phyloP scores from a whole-genome alignment of 2,888 invertebrate genomes.

The Tipula lateralis region DNA sequence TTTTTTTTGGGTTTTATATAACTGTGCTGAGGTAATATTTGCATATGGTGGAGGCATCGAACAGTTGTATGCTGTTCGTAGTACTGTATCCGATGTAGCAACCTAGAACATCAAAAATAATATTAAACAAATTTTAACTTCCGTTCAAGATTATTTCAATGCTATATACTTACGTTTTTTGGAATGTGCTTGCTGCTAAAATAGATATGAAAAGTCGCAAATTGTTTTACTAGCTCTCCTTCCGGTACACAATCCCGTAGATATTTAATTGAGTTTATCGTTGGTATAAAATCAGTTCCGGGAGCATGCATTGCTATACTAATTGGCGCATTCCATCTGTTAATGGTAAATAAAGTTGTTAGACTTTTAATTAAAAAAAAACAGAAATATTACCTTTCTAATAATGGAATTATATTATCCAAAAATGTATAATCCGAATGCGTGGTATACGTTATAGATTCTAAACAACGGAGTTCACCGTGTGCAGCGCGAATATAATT shows the following conservation, averaged over 20 bases:
- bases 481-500: conserved; percentile 76
- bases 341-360: conserved; percentile 31
- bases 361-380: background rate
- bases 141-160: background rate
- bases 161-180: conserved; percentile 52
- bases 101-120: conserved; percentile 52
- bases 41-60: conserved; percentile 64
- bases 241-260: conserved; percentile 69
- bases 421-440: conserved; percentile 89
- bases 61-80: conserved; percentile 65
- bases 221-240: conserved; percentile 64
- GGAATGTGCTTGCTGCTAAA: conserved; percentile 84
- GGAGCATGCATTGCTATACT: conserved; percentile 85
- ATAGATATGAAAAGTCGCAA: conserved; percentile 84
- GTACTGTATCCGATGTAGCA: conserved; percentile 59
- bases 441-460: conserved; percentile 85
- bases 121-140: background rate
- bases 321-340: conserved; percentile 78
- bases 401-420: conserved; percentile 78
- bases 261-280: conserved; percentile 74
- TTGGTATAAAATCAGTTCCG: conserved; percentile 72
- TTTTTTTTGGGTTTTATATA: conserved; percentile 75
- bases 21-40: conserved; percentile 58
- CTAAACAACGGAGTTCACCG: conserved; percentile 66
- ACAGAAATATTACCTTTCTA: conserved; percentile 56